Conservation (phyloP, 2,113 vertebrate species). For the Labeo catla region DNA sequence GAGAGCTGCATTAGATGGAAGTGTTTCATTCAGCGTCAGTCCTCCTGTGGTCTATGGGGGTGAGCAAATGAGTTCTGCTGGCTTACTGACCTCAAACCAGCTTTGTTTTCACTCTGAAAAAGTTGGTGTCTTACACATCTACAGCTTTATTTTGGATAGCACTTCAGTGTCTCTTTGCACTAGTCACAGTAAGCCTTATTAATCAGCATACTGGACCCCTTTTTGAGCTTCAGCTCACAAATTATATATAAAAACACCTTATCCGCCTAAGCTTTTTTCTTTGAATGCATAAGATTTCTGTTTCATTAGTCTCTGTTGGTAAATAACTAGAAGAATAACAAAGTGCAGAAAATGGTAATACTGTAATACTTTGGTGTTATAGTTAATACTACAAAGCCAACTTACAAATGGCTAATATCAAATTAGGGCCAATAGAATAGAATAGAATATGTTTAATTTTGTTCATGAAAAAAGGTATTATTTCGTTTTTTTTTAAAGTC, state of each 20-base stretch:
- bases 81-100: slow-evolving; percentile 2
- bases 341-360: no score
- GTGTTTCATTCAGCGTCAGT: slow-evolving; percentile 39
- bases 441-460: not conserved
- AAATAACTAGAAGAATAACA: no score
- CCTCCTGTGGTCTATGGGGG: slow-evolving; percentile 36
- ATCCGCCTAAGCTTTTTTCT: no score
- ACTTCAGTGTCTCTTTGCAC: not conserved
- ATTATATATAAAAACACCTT: not conserved
- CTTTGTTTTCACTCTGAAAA: not conserved
- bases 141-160: not conserved
- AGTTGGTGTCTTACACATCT: slow-evolving; percentile 1
- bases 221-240: not conserved
- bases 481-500: not conserved
- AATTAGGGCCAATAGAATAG: not conserved
- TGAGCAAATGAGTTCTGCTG: slow-evolving; percentile 18
- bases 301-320: no score
- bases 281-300: no score
- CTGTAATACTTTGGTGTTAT: no score
- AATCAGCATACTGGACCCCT: not conserved
- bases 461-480: not conserved
- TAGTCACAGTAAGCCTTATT: not conserved
- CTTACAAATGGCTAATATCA: not conserved
- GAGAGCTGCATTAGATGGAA: slow-evolving; percentile 30
- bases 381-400: no score